phyloP scores from a whole-genome alignment of 2,797 vertebrate genomes.

The Enteromius viviparus region DNA sequence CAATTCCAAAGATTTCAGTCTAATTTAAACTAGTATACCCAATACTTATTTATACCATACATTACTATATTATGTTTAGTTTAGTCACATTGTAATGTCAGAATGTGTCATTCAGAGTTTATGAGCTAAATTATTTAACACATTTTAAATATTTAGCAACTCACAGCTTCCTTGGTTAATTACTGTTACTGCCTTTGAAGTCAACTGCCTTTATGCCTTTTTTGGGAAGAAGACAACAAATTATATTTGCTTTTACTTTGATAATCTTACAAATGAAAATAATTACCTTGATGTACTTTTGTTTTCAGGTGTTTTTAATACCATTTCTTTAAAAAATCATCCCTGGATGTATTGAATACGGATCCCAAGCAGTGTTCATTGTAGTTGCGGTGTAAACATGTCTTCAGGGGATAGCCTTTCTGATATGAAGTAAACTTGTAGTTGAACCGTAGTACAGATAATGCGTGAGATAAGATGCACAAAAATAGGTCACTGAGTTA shows the following conservation, averaged over 20 bases:
- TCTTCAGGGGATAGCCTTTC: background rate
- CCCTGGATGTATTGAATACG: background rate
- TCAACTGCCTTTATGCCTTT: background rate
- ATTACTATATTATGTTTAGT: background rate
- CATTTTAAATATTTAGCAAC: background rate
- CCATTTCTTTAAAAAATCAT: background rate
- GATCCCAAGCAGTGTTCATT: background rate
- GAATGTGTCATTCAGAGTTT: background rate
- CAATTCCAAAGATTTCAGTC: background rate
- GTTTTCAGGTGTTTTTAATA: background rate
- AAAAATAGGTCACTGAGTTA: background rate
- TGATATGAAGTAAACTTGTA: background rate
- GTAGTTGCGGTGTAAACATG: background rate
- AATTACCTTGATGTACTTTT: background rate
- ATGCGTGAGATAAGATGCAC: background rate
- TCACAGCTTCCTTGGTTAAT: background rate
- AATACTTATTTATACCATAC: background rate
- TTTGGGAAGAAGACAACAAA: background rate
- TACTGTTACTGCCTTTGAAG: background rate
- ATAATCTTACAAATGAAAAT: background rate
- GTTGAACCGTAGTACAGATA: background rate
- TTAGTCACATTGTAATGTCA: background rate
- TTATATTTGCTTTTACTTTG: background rate
- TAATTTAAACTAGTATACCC: background rate
- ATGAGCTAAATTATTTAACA: background rate